Conservation (phyloP, 2,797 vertebrate species). For the Aplochiton taeniatus region DNA sequence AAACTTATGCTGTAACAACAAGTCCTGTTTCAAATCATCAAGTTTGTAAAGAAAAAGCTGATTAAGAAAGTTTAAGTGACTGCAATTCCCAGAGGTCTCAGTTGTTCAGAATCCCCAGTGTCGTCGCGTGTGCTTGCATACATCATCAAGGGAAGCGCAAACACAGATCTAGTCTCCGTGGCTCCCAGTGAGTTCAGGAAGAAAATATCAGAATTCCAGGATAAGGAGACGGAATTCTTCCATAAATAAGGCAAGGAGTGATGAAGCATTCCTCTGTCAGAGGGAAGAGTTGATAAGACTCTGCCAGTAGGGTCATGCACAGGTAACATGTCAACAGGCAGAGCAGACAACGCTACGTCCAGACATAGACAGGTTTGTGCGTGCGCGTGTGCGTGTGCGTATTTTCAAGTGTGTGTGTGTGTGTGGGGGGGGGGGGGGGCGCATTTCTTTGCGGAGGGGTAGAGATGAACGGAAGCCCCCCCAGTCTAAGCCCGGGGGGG, state of each 20-base stretch:
- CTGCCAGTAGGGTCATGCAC: slow-evolving; percentile 26
- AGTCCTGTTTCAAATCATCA: too few species aligned
- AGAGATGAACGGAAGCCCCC: too few species aligned
- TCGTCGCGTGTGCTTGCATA: too few species aligned
- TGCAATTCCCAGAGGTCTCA: too few species aligned
- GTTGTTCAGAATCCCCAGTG: too few species aligned
- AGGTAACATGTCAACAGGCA: slow-evolving; percentile 51
- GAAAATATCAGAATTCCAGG: slow-evolving; percentile 12
- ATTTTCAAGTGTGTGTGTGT: neutral
- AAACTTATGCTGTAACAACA: too few species aligned
- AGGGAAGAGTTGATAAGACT: slow-evolving; percentile 53
- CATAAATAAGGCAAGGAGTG: slow-evolving; percentile 4
- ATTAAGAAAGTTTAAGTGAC: too few species aligned
- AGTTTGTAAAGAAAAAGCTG: too few species aligned
- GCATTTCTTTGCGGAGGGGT: neutral
- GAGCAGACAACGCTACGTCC: slow-evolving; percentile 2
- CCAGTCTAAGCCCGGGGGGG: too few species aligned
- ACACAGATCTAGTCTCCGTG: neutral
- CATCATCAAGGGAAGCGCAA: too few species aligned
- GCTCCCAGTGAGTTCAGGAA: neutral
- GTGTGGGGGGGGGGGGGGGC: neutral
- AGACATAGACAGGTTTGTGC: slow-evolving; percentile 2
- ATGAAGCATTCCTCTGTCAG: slow-evolving; percentile 34
- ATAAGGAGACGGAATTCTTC: slow-evolving; percentile 23
- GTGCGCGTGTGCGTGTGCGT: slow-evolving; percentile 36